Conservation (phyloP, 2,113 vertebrate species). For the Tylochromis polylepis region DNA sequence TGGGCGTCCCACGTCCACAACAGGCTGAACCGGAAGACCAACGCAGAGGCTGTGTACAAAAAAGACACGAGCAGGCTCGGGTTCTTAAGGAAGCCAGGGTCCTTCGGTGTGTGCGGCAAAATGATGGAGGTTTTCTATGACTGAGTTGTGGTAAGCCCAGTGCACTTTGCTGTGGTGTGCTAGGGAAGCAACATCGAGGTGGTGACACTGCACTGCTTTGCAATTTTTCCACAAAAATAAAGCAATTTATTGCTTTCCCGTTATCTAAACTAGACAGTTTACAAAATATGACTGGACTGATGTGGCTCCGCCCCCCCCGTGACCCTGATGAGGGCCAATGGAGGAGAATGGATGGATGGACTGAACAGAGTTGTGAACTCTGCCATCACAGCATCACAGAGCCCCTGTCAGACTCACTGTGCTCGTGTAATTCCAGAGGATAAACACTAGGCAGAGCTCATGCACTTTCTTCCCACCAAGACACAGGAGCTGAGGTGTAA, state of each 20-base stretch:
- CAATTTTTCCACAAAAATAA: not conserved
- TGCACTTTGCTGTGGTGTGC: not conserved
- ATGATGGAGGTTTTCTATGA: not conserved
- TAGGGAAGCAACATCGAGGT: not conserved
- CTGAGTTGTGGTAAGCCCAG: not conserved
- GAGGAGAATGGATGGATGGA: not conserved
- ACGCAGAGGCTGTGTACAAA: not conserved
- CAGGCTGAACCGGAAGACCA: not conserved
- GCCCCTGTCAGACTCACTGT: not conserved
- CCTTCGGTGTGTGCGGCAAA: not conserved
- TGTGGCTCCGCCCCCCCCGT: not conserved
- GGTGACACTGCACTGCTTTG: not conserved
- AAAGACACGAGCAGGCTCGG: not conserved
- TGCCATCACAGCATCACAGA: not conserved
- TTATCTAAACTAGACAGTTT: not conserved
- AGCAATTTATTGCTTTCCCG: not conserved
- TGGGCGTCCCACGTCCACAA: not conserved
- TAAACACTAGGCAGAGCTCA: slow-evolving; percentile 54
- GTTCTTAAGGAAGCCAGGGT: not conserved
- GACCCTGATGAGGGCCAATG: not conserved
- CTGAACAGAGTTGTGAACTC: not conserved
- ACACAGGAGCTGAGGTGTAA: not conserved
- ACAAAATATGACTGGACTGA: not conserved
- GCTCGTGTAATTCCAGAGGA: slow-evolving; percentile 27
- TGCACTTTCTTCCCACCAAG: slow-evolving; percentile 7